A percentile compares a stretch with the other conserved stretches of the same genome.
phyloP scores from a whole-genome alignment of 1,140 invertebrate species.

The Leptinotarsa lineolata region DNA sequence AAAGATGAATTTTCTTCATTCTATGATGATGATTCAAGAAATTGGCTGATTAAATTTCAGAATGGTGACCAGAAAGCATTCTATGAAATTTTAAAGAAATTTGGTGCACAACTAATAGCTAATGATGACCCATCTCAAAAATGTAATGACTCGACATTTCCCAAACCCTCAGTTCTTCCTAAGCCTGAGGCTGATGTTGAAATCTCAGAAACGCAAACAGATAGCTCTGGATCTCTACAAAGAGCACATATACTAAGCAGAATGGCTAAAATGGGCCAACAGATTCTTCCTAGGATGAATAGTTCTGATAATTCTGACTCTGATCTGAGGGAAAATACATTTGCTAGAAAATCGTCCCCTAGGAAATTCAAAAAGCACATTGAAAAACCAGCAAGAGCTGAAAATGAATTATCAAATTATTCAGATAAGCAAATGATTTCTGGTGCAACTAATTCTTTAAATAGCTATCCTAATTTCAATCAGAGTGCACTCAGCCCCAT shows the following conservation, averaged over 20 bases:
- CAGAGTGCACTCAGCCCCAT: conserved; percentile 38
- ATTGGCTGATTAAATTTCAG: conserved; percentile 43
- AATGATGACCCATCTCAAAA: conserved; percentile 10
- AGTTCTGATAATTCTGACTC: conserved; percentile 13
- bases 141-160: not conserved
- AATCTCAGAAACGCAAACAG: not conserved
- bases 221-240: conserved; percentile 21
- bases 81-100: conserved; percentile 30
- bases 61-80: conserved; percentile 36
- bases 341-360: not conserved
- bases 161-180: conserved; percentile 23
- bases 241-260: conserved; percentile 45
- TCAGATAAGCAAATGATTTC: not conserved
- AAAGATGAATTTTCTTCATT: conserved; percentile 40
- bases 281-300: conserved; percentile 36
- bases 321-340: not conserved
- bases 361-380: conserved; percentile 15
- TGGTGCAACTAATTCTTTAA: too few species aligned
- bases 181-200: conserved; percentile 14
- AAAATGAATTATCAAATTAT: not conserved
- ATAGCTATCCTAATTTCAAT: not conserved
- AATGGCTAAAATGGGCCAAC: conserved; percentile 50
- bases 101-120: conserved; percentile 29
- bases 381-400: not conserved
- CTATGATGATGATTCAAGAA: conserved; percentile 38